Base-by-base conservation (phyloP, 2,113 vertebrate genomes). In the Sardina pilchardus region DNA sequence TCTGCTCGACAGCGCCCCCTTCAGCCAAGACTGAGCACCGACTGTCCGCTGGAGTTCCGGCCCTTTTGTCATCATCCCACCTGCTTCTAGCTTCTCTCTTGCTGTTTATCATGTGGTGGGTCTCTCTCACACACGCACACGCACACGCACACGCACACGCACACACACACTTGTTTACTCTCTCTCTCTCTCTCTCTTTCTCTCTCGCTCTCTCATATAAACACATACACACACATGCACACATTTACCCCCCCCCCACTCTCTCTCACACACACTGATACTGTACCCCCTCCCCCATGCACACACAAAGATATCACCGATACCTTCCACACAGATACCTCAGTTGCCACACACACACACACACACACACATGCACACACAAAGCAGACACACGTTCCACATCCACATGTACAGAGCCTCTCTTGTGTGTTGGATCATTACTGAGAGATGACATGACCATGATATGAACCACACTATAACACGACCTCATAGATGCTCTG, bases 61-160 rank as follows among this genome's bases (percentile, higher is more conserved):
- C 87, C 36, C 82, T 90, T 12, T 56, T 88, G 45, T 90, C 87
- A 85, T 91, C 89, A 44, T 82, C 81, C 67, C 82, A 85, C 81
- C 87, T 92, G 83, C 87, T 91, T 30, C 82, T 92, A 86, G 86
- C 81, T 14, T 91, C 86, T 50, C 56, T 88, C 39, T 82, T 92
- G 83, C 86, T 92, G 86, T 90, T 86, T 83, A 86, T 92, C 83
- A 91, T 92, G 85, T 92, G 92, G 92, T 92, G 87, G n/a, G 91
- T 90, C 34, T 30, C 63, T 9, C 26, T 26, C 26, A 12, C 63
- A 71, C 63, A 71, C 63, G 8, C n/a, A 71, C n/a, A 26, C 63
- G 30, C n/a, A 26, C 63, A 71, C 63, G 30, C 19, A 63, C 21
- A 56, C 82, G 2, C 9, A 6, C 82, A 45, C 26, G 14, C 43